A percentile compares a stretch with the other conserved stretches of the same genome.
Conservation (phyloP, 2,888 invertebrate species). For the Amaurobius ferox region DNA sequence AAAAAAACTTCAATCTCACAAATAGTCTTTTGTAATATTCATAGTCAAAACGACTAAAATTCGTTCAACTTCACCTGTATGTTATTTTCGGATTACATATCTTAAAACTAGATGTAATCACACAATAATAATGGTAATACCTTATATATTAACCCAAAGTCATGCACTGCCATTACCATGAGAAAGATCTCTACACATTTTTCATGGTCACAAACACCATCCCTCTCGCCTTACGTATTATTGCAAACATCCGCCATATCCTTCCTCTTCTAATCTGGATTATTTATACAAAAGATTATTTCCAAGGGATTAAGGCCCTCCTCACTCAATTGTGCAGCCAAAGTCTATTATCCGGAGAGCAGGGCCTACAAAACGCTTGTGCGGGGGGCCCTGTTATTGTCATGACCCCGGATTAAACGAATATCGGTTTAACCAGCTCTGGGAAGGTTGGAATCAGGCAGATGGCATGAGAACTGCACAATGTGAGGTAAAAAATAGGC, state of each 20-base stretch:
- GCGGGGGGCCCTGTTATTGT: conserved; percentile 26
- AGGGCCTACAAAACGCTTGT: conserved; percentile 49
- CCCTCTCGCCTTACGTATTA: not conserved
- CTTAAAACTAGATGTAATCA: not conserved
- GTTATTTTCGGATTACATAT: not conserved
- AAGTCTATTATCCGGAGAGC: conserved; percentile 44
- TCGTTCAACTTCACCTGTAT: too few relatives aligned
- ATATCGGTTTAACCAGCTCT: conserved; percentile 51
- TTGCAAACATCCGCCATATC: not conserved
- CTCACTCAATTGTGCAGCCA: conserved; percentile 9
- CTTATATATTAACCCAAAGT: not conserved
- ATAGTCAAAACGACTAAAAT: too few relatives aligned
- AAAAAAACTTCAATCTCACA: too few relatives aligned
- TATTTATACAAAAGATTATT: conserved; percentile 11
- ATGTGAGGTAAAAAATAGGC: not conserved
- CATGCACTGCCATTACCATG: not conserved
- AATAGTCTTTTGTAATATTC: too few relatives aligned
- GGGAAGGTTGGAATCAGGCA: not conserved
- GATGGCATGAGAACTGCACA: not conserved
- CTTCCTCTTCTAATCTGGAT: not conserved
- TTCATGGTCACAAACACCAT: not conserved
- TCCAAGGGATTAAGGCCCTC: conserved; percentile 29
- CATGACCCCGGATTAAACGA: conserved; percentile 25
- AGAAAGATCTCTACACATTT: not conserved
- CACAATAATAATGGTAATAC: not conserved